Evolutionary conservation across 1,140 invertebrate species (phyloP).

Genomic region (Zaprionus gabonicus): DNA sequence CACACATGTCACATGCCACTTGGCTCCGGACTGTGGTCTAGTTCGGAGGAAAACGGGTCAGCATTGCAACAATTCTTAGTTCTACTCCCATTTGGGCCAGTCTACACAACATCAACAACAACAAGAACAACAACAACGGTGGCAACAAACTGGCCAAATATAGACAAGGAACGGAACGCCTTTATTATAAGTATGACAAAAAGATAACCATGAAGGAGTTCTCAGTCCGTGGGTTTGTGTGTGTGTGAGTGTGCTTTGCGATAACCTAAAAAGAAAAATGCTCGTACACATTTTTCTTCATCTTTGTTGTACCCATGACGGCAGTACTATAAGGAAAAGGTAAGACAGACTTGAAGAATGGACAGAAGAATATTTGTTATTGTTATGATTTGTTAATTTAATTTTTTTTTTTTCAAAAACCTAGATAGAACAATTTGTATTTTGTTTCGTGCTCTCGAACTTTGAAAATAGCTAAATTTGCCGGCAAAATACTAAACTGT

Average conservation of each 20-base stretch:
- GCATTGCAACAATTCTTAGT: slow-evolving; percentile 41
- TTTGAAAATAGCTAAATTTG: no score
- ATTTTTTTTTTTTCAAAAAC: no score
- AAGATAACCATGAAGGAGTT: slow-evolving; percentile 49
- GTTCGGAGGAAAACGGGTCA: slow-evolving; percentile 43
- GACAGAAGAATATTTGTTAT: no score
- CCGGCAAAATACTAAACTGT: no score
- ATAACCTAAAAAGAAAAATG: slow-evolving; percentile 76
- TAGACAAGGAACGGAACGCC: slow-evolving; percentile 72
- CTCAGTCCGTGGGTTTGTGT: slow-evolving; percentile 31
- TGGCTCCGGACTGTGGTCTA: slow-evolving; percentile 21
- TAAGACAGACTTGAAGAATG: not conserved
- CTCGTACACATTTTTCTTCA: slow-evolving; percentile 60
- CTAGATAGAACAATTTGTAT: no score
- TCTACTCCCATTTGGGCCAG: slow-evolving; percentile 43
- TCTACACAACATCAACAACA: slow-evolving; percentile 17
- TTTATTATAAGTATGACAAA: slow-evolving; percentile 75
- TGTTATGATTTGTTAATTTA: no score
- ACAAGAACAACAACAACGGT: slow-evolving; percentile 21
- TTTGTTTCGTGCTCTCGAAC: no score
- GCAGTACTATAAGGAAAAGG: not conserved
- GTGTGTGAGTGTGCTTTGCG: slow-evolving; percentile 64
- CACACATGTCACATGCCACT: slow-evolving; percentile 72
- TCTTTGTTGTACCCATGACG: slow-evolving; percentile 31
- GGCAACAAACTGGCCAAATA: slow-evolving; percentile 59